Conservation (phyloP, 2,113 vertebrate species). For the Oxyruncus cristatus region DNA sequence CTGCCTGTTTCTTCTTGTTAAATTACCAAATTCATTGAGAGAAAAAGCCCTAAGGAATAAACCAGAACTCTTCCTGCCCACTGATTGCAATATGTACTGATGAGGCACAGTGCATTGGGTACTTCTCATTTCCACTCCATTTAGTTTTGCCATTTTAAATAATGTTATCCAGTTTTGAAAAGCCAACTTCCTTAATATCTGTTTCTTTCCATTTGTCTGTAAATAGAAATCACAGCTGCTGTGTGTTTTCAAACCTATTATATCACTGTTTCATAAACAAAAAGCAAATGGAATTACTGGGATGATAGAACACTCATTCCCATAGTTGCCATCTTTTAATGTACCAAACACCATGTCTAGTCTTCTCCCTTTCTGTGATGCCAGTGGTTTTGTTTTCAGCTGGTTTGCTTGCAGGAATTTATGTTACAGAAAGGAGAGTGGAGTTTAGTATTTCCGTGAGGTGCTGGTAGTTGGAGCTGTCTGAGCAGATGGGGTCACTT, state of each 20-base stretch:
- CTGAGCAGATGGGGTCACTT: neutral
- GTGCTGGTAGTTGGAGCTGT: neutral
- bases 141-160: neutral
- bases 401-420: neutral
- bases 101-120: neutral
- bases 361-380: neutral
- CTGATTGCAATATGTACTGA: neutral
- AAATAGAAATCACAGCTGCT: neutral
- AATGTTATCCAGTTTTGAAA: neutral
- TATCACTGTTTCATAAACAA: neutral
- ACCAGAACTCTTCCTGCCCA: neutral
- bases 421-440: neutral
- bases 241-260: neutral
- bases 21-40: neutral
- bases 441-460: neutral
- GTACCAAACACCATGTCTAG: accelerated
- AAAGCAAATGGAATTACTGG: neutral
- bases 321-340: neutral
- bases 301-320: neutral
- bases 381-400: neutral
- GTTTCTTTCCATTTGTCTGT: neutral
- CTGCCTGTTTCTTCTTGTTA: neutral
- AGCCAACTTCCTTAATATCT: neutral
- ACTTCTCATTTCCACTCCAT: neutral
- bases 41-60: neutral